Conservation (phyloP, 2,113 vertebrate species). For the Pachypanchax playfairii region DNA sequence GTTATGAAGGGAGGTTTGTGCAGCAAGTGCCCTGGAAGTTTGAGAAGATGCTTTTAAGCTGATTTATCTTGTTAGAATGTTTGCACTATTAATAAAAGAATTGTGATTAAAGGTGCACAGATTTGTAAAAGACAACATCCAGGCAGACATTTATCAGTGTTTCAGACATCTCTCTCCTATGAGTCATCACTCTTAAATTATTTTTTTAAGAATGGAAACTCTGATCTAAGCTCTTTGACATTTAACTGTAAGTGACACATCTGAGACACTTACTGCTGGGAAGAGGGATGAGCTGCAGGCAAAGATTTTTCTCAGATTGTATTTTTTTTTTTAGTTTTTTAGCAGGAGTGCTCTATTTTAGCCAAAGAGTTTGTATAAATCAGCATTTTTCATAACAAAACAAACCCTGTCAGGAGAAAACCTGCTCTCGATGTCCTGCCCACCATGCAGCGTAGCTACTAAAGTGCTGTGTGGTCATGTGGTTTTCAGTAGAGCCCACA, state of each 20-base stretch:
- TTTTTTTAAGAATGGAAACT: constrained; percentile 26
- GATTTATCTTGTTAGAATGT: neutral
- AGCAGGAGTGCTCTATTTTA: neutral
- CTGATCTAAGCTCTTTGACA: constrained; percentile 24
- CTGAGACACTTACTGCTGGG: constrained; percentile 31
- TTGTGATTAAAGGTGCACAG: no score
- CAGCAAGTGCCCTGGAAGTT: neutral
- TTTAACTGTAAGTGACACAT: constrained; percentile 39
- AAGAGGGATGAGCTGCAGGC: constrained; percentile 27
- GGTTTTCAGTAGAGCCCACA: constrained; percentile 7
- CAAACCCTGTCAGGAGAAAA: neutral
- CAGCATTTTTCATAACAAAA: neutral
- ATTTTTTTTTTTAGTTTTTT: neutral
- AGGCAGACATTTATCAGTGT: no score
- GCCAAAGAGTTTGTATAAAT: neutral
- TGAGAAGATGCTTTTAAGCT: neutral
- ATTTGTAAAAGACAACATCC: no score
- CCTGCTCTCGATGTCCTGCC: neutral
- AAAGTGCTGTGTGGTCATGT: constrained; percentile 19
- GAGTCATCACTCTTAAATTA: neutral
- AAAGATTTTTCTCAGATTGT: neutral
- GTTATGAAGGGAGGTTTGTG: constrained; percentile 13
- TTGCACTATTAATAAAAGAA: no score
- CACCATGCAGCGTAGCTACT: neutral
- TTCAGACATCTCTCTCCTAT: no score